A percentile compares a stretch with the other conserved stretches of the same genome.
phyloP scores from a whole-genome alignment of 2,113 vertebrate species.

The Bungarus multicinctus region DNA sequence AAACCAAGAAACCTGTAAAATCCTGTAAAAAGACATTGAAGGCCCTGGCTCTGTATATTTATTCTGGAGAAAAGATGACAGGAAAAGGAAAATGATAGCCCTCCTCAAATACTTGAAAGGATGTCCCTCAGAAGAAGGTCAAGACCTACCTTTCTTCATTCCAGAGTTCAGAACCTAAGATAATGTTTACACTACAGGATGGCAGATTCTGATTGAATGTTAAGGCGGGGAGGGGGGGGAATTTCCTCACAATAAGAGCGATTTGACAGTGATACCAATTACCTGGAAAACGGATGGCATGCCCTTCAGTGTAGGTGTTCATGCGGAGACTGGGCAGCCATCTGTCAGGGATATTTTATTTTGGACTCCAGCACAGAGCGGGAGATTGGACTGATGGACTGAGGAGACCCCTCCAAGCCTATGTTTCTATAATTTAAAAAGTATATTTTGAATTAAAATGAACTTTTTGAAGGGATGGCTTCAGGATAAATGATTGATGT shows the following conservation, averaged over 20 bases:
- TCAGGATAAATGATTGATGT: background rate
- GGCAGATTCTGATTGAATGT: background rate
- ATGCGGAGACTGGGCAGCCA: background rate
- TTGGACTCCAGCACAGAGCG: background rate
- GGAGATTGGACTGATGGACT: background rate
- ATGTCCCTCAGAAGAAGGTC: background rate
- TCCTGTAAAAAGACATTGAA: background rate
- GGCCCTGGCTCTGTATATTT: background rate
- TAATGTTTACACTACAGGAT: background rate
- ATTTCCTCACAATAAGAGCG: background rate
- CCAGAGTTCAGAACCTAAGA: background rate
- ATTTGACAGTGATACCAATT: background rate
- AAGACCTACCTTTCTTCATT: background rate
- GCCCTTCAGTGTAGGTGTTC: background rate
- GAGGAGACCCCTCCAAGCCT: no score
- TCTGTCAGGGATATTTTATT: background rate
- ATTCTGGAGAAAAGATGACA: background rate
- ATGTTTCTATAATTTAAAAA: background rate
- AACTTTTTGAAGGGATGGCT: background rate
- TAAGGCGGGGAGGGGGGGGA: background rate
- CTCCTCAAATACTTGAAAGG: background rate
- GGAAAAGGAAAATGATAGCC: background rate
- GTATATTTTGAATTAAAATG: background rate
- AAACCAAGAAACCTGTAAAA: background rate
- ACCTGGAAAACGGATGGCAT: background rate